Base-by-base conservation (phyloP, 2,113 vertebrate species). In the Eublepharis macularius region DNA sequence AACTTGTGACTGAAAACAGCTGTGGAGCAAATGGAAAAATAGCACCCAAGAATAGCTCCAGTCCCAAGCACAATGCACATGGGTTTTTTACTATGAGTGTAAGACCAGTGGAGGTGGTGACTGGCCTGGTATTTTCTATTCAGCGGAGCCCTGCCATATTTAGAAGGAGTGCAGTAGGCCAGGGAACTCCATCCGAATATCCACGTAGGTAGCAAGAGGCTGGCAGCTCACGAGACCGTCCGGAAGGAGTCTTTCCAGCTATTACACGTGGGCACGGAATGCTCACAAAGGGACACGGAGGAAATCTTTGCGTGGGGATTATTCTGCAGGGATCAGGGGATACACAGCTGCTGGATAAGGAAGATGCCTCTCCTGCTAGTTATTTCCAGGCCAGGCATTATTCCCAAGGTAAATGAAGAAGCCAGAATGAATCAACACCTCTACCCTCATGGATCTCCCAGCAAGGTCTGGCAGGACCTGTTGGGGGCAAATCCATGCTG, bases 1-100 rank as follows among this genome's bases (percentile, higher is more conserved):
- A 90, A 91, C 93, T 94, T 94, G 93, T 95, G 95, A 95, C 94
- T 95, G 91, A 94, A 95, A 95, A 94, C 95, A 96, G 95, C 94
- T 95, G 93, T 91, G 95, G 93, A 94, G 95, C 87, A n/a, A 93
- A 91, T 95, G 94, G 89, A 93, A 95, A 94, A 96, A 93, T 90
- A 93, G 78, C 91, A 93, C 93, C 95, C 95, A 95, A 92, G 95
- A 95, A 94, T 95, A 95, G 92, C 91, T 47, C 68, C 79, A 36
- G 60, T 89, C 88, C 81, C 90, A 94, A 95, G 94, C 92, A 95
- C 93, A 92, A 91, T 90, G 92, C 90, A 51, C 87, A 39, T 90
- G 88, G 89, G 92, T 92, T 95, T 81, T n/a, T 93, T 88, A 91
- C 91, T 94, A 93, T 90, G 93, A 92, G 89, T 77, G 84, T 72